These are phyloP conservation scores for Coracopsis vasa DNA, from an alignment of 2,113 vertebrate genomes.

Conservation along the genomic window DNA sequence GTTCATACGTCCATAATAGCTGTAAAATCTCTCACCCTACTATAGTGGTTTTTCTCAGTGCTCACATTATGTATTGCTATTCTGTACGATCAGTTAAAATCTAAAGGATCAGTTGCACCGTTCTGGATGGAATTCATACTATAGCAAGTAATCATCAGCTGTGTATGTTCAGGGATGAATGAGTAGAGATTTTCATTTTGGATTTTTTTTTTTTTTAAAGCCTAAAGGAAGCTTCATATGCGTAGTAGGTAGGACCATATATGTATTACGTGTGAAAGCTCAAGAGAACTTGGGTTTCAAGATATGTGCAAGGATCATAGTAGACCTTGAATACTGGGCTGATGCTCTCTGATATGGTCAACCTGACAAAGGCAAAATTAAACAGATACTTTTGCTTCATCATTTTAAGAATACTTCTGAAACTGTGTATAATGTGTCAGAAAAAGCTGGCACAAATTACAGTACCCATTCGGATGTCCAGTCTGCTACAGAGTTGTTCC, in stretches of 20 bases:
- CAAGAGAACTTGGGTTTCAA: neutral
- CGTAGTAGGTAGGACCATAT: neutral
- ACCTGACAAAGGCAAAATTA: neutral
- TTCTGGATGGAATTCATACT: neutral
- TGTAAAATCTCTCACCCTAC: neutral
- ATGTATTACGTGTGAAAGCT: neutral
- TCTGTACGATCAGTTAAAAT: neutral
- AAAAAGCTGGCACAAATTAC: neutral
- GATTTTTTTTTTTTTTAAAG: neutral
- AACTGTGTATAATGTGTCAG: neutral
- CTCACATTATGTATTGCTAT: neutral
- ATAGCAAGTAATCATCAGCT: neutral
- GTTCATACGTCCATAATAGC: neutral
- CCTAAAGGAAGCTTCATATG: neutral
- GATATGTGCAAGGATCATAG: rapidly evolving
- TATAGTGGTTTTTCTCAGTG: neutral
- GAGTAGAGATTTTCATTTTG: neutral
- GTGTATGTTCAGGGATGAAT: neutral
- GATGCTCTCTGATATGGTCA: neutral
- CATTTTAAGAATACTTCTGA: neutral
- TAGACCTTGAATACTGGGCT: neutral
- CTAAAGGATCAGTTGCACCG: neutral
- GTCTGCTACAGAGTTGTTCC: neutral
- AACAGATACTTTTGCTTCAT: neutral
- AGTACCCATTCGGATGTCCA: neutral